Percentiles rank a stretch among this genome's conserved stretches.
Conservation (phyloP, 2,113 vertebrate genomes). For the Agelaius tricolor region DNA sequence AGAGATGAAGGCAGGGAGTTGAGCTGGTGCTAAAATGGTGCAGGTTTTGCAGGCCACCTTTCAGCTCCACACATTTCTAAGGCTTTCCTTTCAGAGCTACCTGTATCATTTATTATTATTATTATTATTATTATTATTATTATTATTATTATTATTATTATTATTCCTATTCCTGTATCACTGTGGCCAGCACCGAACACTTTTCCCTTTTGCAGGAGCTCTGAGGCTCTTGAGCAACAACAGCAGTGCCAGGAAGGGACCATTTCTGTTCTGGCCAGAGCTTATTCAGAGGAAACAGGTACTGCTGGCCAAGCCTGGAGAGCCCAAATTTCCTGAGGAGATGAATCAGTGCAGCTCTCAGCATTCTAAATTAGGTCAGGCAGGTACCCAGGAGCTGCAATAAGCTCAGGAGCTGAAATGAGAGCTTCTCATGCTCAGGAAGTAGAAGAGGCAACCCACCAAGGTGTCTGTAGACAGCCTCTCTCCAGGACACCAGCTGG, state of each 20-base stretch:
- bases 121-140: too few species aligned
- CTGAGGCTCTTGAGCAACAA: not conserved
- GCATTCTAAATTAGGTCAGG: slow-evolving; percentile 49
- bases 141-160: too few species aligned
- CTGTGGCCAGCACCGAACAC: not conserved
- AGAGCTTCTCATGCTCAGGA: slow-evolving; percentile 70
- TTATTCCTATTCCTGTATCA: not conserved
- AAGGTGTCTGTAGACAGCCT: slow-evolving; percentile 77
- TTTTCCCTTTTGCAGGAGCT: not conserved
- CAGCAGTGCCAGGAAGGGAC: not conserved
- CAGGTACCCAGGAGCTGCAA: slow-evolving; percentile 68
- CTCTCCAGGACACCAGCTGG: slow-evolving; percentile 60
- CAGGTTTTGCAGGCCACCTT: not conserved
- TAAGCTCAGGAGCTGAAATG: slow-evolving; percentile 67
- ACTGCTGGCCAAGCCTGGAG: not conserved
- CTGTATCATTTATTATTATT: not conserved
- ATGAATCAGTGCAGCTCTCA: slow-evolving; percentile 61
- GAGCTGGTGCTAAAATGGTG: not conserved
- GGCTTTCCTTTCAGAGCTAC: not conserved
- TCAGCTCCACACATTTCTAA: not conserved
- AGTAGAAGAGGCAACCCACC: slow-evolving; percentile 66
- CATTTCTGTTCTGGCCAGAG: not conserved
- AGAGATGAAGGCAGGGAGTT: not conserved
- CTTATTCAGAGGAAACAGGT: not conserved
- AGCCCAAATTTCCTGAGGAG: slow-evolving; percentile 64